These are phyloP conservation scores for Triplophysa dalaica DNA, from an alignment of 2,113 vertebrate species.

Conservation along the genomic window DNA sequence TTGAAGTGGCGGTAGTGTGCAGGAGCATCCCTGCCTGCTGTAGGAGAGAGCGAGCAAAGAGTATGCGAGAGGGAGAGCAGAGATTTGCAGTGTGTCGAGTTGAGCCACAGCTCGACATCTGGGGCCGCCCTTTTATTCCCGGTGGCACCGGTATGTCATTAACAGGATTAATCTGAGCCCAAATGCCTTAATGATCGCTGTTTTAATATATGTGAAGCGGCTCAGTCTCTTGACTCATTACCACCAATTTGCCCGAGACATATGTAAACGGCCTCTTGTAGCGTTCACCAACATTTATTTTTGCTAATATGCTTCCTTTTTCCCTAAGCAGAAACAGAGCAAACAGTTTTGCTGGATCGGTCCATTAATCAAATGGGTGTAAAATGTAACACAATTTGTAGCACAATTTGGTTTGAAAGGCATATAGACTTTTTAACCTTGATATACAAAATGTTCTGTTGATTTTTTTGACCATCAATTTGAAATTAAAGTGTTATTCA, in stretches of 20 bases:
- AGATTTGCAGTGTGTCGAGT: constrained; percentile 37
- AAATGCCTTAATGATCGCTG: constrained; percentile 99
- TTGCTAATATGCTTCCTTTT: constrained; percentile 92
- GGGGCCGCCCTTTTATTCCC: constrained; percentile 94
- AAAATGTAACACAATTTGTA: neutral
- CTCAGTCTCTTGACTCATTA: constrained; percentile 99
- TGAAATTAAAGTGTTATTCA: no score
- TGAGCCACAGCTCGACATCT: constrained; percentile 86
- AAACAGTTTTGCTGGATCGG: constrained; percentile 68
- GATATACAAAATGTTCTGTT: neutral
- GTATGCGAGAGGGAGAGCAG: constrained; percentile 36
- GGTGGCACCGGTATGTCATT: constrained; percentile 96
- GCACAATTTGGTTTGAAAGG: neutral
- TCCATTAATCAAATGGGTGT: constrained; percentile 45
- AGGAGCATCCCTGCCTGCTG: constrained; percentile 75
- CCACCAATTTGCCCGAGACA: constrained; percentile 97
- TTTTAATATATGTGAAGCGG: constrained; percentile 99
- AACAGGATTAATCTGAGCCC: constrained; percentile 99
- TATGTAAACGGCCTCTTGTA: constrained; percentile 92
- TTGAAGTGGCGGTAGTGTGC: constrained; percentile 94
- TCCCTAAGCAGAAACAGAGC: constrained; percentile 77
- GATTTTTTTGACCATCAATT: no score
- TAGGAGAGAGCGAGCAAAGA: constrained; percentile 33
- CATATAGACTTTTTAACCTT: neutral
- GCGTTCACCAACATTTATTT: constrained; percentile 97